Percentiles rank a stretch among this genome's conserved stretches.
phyloP scores from a whole-genome alignment of 2,888 invertebrate species.

The Apamea epomidion region DNA sequence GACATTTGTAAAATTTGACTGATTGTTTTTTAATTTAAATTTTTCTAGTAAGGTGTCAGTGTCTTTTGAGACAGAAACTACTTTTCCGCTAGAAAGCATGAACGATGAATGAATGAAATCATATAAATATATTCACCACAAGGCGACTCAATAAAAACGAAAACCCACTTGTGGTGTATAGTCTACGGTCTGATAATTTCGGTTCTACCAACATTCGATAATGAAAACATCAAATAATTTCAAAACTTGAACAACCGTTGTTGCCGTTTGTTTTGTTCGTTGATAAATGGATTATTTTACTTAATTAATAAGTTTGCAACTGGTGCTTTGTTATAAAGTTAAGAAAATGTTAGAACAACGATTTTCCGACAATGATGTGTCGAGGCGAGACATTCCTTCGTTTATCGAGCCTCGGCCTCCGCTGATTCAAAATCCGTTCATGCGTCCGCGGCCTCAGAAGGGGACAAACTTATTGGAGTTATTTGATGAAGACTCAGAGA shows the following conservation, averaged over 20 bases:
- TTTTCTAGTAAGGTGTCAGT: neutral
- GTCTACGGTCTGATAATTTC: constrained; percentile 3
- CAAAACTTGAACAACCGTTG: constrained; percentile 68
- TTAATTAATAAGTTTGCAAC: constrained; percentile 24
- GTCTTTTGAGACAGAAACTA: constrained; percentile 50
- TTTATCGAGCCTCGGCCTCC: constrained; percentile 87
- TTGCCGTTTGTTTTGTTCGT: constrained; percentile 68
- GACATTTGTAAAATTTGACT: constrained; percentile 84
- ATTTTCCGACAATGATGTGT: constrained; percentile 77
- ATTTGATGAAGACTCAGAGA: constrained; percentile 83
- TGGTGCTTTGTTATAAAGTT: constrained; percentile 30
- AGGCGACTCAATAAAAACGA: neutral
- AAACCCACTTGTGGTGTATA: constrained; percentile 22
- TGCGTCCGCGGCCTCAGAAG: constrained; percentile 85
- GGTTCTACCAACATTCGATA: constrained; percentile 42
- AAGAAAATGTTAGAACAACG: constrained; percentile 75
- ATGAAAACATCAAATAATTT: constrained; percentile 54
- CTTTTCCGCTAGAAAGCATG: neutral
- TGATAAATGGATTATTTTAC: constrained; percentile 15
- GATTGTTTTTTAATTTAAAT: constrained; percentile 63
- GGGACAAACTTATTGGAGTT: constrained; percentile 84
- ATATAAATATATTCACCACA: neutral
- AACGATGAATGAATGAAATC: constrained; percentile 45
- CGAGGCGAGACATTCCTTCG: constrained; percentile 84
- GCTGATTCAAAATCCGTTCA: constrained; percentile 84